Evolutionary conservation across 2,888 invertebrate species (phyloP), one percentile per base, ranked within the genome.

Genomic region (Leptopilina myrica): DNA sequence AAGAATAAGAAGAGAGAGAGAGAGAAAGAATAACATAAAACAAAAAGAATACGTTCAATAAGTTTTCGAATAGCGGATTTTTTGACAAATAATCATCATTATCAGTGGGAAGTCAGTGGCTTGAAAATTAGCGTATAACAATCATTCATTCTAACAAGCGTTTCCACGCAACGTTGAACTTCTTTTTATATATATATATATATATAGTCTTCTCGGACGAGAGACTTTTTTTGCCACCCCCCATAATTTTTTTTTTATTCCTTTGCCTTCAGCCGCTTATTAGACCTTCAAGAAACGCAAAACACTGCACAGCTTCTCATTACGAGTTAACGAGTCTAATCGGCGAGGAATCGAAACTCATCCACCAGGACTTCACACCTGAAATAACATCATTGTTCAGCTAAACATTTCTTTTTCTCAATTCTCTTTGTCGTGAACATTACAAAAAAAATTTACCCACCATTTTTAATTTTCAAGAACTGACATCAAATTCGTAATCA

Each of bases 301-400:
- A 62, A 69, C 53, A 81, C 81, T 81, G 79, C 26, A 49, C 46
- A 66, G 59, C 40, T 49, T 66, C 76, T 77, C 49, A 66, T 15
- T 76, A 33, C 62, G 77, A 62, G 73, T 65, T 76, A 78, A 59
- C 43, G 73, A 20, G 12, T 77, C 69, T 78, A 73, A 64, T 64
- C 15, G 46, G 46, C 53, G 78, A 80, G 78, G 67, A 69, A 73
- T 15, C 40, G 5, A 46, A 79, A 79, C 64, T 53, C 43, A 43
- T 43, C 43, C 43, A 43, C 43, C 53, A 75, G 14, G 40, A 75
- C 65, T 80, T 80, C 76, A 15, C 53, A 69, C 67, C 67, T 53
- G 11, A 20, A 49, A 15, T 49, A 49, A 49, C 49, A 49, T 49
- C 49, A 49, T 49, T 49, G 49, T 49, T 49, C 8, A 6, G 0